A percentile compares a stretch with the other conserved stretches of the same genome.
Evolutionary conservation across 2,888 invertebrate genomes (phyloP).

Genomic region (Monopis laevigella): DNA sequence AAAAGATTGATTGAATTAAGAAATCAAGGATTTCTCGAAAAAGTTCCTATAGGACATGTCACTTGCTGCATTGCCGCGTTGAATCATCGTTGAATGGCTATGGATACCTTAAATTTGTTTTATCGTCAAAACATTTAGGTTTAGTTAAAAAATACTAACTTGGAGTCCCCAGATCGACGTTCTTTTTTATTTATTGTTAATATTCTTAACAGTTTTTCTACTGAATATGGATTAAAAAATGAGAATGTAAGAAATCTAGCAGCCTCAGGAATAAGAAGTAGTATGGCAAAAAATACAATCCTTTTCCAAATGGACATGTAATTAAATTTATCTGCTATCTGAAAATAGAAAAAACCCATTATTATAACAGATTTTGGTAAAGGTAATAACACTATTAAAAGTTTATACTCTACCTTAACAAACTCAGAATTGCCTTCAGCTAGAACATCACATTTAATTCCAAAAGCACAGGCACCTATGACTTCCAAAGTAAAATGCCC

Average conservation of each 20-base stretch:
- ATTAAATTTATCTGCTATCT: conserved; percentile 52
- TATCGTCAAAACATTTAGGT: too few relatives aligned
- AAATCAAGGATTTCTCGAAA: too few relatives aligned
- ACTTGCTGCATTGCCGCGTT: too few relatives aligned
- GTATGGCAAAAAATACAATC: conserved; percentile 31
- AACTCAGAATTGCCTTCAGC: conserved; percentile 56
- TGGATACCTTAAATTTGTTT: too few relatives aligned
- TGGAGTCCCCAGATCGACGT: conserved; percentile 25
- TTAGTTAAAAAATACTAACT: neutral
- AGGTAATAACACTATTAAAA: neutral
- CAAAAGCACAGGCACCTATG: conserved; percentile 67
- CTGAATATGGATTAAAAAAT: conserved; percentile 38
- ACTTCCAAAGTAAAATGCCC: conserved; percentile 65
- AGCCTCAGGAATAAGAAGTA: conserved; percentile 42
- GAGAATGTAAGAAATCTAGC: conserved; percentile 39
- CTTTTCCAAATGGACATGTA: conserved; percentile 41
- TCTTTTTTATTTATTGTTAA: conserved; percentile 46
- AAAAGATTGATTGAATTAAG: too few relatives aligned
- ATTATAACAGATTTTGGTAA: neutral
- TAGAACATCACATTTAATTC: conserved; percentile 58
- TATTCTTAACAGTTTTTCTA: conserved; percentile 39
- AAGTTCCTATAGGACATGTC: too few relatives aligned
- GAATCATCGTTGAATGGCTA: too few relatives aligned
- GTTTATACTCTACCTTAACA: conserved; percentile 42
- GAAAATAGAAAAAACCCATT: conserved; percentile 19